Base-by-base conservation (phyloP, 1,140 invertebrate species). In the Plectus sambesii region DNA sequence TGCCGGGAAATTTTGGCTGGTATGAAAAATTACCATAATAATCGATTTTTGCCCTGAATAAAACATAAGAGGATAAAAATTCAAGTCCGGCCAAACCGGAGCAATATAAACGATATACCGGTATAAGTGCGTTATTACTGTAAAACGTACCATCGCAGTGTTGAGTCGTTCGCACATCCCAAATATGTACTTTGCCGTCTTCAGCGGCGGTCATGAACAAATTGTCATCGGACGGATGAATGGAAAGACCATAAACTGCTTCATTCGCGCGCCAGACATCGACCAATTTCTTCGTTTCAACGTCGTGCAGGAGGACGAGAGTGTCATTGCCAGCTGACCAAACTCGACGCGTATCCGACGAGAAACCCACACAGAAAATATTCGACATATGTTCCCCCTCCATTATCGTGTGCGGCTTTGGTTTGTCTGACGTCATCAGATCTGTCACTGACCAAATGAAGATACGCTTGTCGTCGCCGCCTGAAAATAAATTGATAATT, bases 321-420 rank as follows among this genome's bases (percentile, higher is more conserved):
- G 89, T 84, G 75, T 93, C 88, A 74, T 92, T 92, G 70, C 73
- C 87, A 49, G 84, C 87, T 25, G 87, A 92, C 69, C 85, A 86
- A 58, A 92, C 78, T 68, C 81, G 82, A 20, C 77, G 75, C 64
- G 84, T 85, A 35, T 76, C 75, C 55, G 74, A 79, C 59, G 87
- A 82, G 60, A 88, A 85, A 22, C 80, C 83, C 8, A 92, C 74
- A 66, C 85, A 88, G 69, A 92, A 92, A 51, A 93, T 87, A 70
- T 92, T 92, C 63, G 85, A 88, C 49, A 79, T 77, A 66, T 93
- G 88, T 57, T 84, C 78, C 8, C 79, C 80, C 66, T 80, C 78
- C 84, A 92, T 87, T 36, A 6, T 36, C 0, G 73, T 68, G n/a
- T 71, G 70, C 1, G 84, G 83, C 19, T 52, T 41, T 9, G n/a